Evolutionary conservation across 2,113 vertebrate species (phyloP), one percentile per base, ranked within the genome.

Genomic region (Calidris pygmaea): DNA sequence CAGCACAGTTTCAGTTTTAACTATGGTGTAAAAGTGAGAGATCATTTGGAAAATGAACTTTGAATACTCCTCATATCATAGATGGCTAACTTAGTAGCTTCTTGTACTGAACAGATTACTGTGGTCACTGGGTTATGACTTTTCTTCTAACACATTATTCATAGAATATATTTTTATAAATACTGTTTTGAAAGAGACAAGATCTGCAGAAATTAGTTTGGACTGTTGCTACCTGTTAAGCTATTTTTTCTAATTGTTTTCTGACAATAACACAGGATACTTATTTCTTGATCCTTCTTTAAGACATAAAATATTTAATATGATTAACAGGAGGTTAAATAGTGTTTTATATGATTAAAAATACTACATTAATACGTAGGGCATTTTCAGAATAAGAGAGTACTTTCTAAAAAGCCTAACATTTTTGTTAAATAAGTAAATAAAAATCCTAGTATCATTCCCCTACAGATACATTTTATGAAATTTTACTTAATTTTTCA

Each of bases 141-240:
- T 68, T 70, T 89, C 82, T 92, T 37, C 39, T 80, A n/a, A 35
- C 63, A 89, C 58, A 12, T 50, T 58, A 92, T 87, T 87, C 53
- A 86, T 96, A 81, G 41, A 87, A 72, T 77, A 66, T 78, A 87
- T 94, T 92, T 97, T 90, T 87, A 67, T 86, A 92, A 90, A 95
- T 62, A 62, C 27, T 89, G 53, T 81, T 43, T 86, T 88, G 22
- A 65, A 92, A 93, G 95, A 95, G 58, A 68, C 66, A 68, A 89
- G 62, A 67, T 52, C 85, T 71, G 91, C 92, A 95, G 34, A 96
- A 95, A 93, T 90, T 62, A 83, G 34, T 63, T 82, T 93, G 41
- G 21, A 72, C 83, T 84, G 20, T 47, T 91, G 72, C 56, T 93
- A 74, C 13, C 59, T 55, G 62, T 81, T 93, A 84, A 95, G 83